Base-by-base conservation (phyloP, 2,113 vertebrate genomes). In the Sorex araneus region DNA sequence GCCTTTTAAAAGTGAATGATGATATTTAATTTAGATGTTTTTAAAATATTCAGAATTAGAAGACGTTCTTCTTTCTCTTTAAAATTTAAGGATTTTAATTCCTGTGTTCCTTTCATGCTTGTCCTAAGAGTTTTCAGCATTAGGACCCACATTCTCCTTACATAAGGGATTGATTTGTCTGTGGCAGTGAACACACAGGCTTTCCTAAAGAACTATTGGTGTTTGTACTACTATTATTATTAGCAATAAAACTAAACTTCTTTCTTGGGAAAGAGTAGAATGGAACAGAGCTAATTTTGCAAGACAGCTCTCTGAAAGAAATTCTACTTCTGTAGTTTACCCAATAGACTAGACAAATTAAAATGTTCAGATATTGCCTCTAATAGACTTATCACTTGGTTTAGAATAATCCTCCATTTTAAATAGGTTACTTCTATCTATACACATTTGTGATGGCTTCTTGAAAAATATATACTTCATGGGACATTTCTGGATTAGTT, bases 201-300 rank as follows among this genome's bases (percentile, higher is more conserved):
- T 87, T 92, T 87, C 74, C 83, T 78, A 74, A 89, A 87, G 67
- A 30, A 45, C 54, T 83, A 30, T 84, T 92, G 85, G 57, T 87
- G 43, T 82, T 45, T 89, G 30, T 89, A 30, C 86, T 89, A 85
- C 77, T 94, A 27, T 27, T 9, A 63, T 78, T 79, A 63, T 64
- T 91, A 76, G 87, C 80, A 45, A 64, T 57, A 73, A 64, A 71
- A 18, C 64, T 70, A 28, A 77, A 47, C 36, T 67, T 67, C 64
- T 93, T 91, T 83, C 45, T 10, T 93, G 70, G 78, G 60, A 47
- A 66, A 64, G 1, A 82, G 45, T 36, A 73, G 76, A 67, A 30
- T 63, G 36, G 40, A 94, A 2, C 28, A 21, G 0, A 30, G 21
- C 21, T 90, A 2, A 60, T 77, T 86, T 75, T 92, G 34, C 40